Base-by-base conservation (phyloP, 1,140 invertebrate genomes). In the Druon quercuslanigerum region DNA sequence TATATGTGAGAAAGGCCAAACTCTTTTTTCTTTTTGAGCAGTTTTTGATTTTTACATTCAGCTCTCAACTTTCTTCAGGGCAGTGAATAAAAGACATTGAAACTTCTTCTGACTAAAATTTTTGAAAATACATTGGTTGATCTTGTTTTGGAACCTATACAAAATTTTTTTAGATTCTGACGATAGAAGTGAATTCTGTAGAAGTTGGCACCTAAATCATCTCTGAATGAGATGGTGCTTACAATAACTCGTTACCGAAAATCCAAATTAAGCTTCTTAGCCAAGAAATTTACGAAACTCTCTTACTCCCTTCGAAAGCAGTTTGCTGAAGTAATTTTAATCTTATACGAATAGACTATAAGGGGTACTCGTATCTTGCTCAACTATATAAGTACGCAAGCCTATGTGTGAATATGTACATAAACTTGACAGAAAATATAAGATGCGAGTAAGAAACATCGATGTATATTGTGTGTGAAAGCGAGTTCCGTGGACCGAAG, bases 261-360 rank as follows among this genome's bases (percentile, higher is more conserved):
- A 92, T 90, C 88, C 85, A 89, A 91, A 91, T 90, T 92, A 92
- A 92, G 91, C 91, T 91, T 80, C 91, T 92, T 92, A 91, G 83
- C 86, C 80, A 85, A 87, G 88, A 92, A 91, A 91, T 91, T 92
- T 90, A 87, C 88, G 87, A 88, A 87, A 90, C 87, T 84, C 76
- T 82, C 78, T 73, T 57, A 50, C 66, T 74, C 73, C 73, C 50
- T 73, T 56, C 74, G 46, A 16, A 52, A 72, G 74, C 85, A 87
- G 87, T 89, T 88, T 86, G 85, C 87, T 81, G 79, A 91, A 90
- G 89, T 91, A 91, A 92, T 91, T 92, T 91, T 90, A 91, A 91
- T 92, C 90, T 90, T 86, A 72, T 75, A 79, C 82, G 80, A 84
- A 82, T 84, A 84, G 83, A 52, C 73, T 75, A 82, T 78, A 83